These are phyloP conservation scores for Nothoprocta perdicaria DNA, from an alignment of 2,113 vertebrate genomes.

Conservation along the genomic window DNA sequence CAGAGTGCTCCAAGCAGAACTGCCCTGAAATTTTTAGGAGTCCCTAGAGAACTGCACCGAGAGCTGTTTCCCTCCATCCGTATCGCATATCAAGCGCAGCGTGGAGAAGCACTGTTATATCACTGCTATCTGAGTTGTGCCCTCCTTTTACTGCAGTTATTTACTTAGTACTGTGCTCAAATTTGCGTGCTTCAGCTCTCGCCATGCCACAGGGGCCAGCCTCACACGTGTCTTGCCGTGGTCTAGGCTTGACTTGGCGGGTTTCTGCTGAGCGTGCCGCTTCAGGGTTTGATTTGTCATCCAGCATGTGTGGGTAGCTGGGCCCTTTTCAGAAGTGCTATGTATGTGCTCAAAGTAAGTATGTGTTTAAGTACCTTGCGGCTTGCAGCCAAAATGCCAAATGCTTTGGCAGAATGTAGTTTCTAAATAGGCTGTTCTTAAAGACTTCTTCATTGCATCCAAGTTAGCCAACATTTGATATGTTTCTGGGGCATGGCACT, in stretches of 20 bases:
- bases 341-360: background rate
- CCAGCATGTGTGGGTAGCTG: background rate
- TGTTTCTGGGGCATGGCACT: background rate
- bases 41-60: slow-evolving; percentile 17
- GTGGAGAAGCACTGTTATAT: background rate
- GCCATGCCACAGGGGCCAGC: background rate
- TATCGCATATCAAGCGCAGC: background rate
- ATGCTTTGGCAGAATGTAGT: background rate
- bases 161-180: background rate
- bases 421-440: slow-evolving; percentile 1
- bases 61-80: background rate
- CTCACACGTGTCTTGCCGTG: background rate
- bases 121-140: background rate
- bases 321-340: background rate
- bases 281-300: background rate
- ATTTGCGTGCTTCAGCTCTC: background rate
- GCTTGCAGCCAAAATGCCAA: slow-evolving; percentile 23
- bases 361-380: background rate
- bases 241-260: slow-evolving; percentile 29
- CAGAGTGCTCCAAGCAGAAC: background rate
- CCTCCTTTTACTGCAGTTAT: background rate
- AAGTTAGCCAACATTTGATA: background rate
- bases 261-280: background rate
- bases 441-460: background rate
- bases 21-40: slow-evolving; percentile 42